Percentiles rank a stretch among this genome's conserved stretches.
Evolutionary conservation across 2,797 vertebrate genomes (phyloP).

Genomic region (Lacerta agilis): DNA sequence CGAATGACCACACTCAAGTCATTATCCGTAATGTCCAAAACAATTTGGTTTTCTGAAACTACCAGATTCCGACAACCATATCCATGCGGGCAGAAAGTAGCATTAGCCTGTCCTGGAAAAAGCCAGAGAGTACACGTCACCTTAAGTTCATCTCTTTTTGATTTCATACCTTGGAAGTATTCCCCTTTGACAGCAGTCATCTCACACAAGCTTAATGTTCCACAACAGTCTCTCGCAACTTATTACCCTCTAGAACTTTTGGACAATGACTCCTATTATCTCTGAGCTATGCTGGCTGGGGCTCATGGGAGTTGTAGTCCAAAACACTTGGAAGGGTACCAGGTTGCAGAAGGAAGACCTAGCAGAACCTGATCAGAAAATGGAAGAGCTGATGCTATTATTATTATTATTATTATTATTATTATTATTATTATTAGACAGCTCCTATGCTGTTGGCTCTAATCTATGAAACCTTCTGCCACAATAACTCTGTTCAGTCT

Average conservation of each 20-base stretch:
- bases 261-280: too few species aligned
- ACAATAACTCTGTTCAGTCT: background rate
- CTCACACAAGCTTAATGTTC: background rate
- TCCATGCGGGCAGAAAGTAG: constrained; percentile 91
- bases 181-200: background rate
- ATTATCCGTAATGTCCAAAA: constrained; percentile 90
- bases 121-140: rapidly evolving
- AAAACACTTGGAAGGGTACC: too few species aligned
- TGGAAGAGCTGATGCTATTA: too few species aligned
- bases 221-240: too few species aligned
- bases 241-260: too few species aligned
- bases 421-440: too few species aligned
- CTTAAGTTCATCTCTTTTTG: background rate
- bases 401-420: too few species aligned
- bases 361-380: background rate
- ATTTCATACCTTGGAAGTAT: background rate
- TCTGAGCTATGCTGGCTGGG: too few species aligned
- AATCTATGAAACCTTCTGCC: too few species aligned
- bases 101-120: constrained; percentile 86
- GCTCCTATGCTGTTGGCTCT: background rate
- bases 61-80: constrained; percentile 91
- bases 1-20: constrained; percentile 88
- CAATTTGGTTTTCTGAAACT: constrained; percentile 86
- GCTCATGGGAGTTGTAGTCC: too few species aligned
- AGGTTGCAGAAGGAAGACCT: too few species aligned